Evolutionary conservation across 2,113 vertebrate species (phyloP).

Genomic region (Okapia johnstoni): DNA sequence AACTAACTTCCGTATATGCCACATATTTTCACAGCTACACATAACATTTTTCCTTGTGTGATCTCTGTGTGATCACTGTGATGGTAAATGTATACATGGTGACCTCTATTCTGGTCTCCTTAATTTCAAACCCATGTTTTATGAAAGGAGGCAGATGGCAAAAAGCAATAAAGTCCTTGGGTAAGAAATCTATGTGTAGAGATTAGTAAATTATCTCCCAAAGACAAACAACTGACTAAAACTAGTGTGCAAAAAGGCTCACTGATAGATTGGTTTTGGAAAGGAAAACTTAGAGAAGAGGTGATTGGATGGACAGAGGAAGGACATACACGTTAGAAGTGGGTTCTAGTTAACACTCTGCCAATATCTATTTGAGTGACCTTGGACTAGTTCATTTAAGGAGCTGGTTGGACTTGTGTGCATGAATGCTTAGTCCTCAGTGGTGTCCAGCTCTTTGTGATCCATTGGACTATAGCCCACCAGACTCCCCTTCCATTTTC

Average conservation of each 20-base stretch:
- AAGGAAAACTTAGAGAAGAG: background rate
- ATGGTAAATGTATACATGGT: background rate
- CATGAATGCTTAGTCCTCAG: background rate
- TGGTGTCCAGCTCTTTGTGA: background rate
- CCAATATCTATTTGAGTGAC: background rate
- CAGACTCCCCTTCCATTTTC: background rate
- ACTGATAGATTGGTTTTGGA: background rate
- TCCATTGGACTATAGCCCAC: background rate
- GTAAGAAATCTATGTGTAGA: background rate
- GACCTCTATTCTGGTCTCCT: background rate
- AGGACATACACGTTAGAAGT: background rate
- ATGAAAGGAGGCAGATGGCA: background rate
- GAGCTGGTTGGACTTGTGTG: background rate
- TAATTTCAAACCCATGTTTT: background rate
- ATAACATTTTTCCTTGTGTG: background rate
- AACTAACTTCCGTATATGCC: background rate
- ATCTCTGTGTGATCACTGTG: background rate
- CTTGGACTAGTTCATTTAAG: background rate
- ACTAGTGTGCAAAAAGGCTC: background rate
- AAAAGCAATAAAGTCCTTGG: background rate
- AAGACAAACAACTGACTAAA: background rate
- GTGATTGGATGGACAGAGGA: background rate
- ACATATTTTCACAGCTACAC: background rate
- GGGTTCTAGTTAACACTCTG: background rate
- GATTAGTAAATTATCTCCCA: background rate